Percentiles rank a stretch among this genome's conserved stretches.
phyloP scores from a whole-genome alignment of 2,888 invertebrate genomes.

The Cataglyphis cursor region DNA sequence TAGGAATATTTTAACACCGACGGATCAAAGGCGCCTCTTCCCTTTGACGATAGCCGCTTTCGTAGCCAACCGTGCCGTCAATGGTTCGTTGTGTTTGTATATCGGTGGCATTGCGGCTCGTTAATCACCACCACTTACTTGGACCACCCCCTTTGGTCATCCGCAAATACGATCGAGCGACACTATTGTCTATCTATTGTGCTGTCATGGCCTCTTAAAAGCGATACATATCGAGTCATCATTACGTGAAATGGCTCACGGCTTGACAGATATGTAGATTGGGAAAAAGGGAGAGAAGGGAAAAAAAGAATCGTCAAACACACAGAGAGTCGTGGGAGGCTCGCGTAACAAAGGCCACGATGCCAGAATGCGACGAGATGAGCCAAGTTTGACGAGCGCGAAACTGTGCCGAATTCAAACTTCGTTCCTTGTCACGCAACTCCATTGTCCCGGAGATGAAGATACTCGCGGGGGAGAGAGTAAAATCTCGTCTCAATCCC shows the following conservation, averaged over 20 bases:
- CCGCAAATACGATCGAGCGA: constrained; percentile 50
- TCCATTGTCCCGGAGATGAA: constrained; percentile 40
- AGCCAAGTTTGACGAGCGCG: constrained; percentile 44
- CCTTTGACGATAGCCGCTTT: constrained; percentile 36
- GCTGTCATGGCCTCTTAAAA: neutral
- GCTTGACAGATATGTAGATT: neutral
- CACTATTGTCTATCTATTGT: constrained; percentile 10
- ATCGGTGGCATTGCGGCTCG: constrained; percentile 46
- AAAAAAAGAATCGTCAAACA: neutral
- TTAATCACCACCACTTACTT: constrained; percentile 54
- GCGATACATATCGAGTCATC: constrained; percentile 6
- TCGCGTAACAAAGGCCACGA: constrained; percentile 15
- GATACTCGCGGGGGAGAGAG: neutral
- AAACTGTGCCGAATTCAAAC: constrained; percentile 37
- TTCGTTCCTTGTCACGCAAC: constrained; percentile 39
- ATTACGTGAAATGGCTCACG: constrained; percentile 12
- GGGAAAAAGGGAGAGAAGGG: neutral
- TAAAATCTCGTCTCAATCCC: constrained; percentile 25
- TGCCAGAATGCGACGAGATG: constrained; percentile 15
- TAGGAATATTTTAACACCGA: constrained; percentile 56
- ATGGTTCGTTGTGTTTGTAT: constrained; percentile 49
- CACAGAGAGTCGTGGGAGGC: neutral
- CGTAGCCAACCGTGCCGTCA: constrained; percentile 29
- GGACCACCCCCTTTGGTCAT: constrained; percentile 43
- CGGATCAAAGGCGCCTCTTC: constrained; percentile 50